Percentiles rank a stretch among this genome's conserved stretches.
Evolutionary conservation across 1,140 invertebrate genomes (phyloP).

Genomic region (Chymomyza costata): DNA sequence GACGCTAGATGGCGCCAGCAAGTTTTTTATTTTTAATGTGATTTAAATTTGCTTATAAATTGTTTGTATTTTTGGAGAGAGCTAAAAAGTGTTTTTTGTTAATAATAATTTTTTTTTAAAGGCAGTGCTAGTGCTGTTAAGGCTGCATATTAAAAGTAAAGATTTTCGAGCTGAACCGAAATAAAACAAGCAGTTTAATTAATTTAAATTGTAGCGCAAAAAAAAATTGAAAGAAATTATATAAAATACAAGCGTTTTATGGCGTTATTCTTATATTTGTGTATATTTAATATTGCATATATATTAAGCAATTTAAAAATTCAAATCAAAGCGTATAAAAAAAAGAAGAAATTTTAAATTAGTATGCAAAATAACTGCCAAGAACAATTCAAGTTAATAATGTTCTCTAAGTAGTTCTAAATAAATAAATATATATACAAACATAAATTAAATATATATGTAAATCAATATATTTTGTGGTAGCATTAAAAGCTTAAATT

Average conservation of each 20-base stretch:
- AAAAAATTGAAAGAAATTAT: constrained; percentile 56
- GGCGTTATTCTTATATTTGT: constrained; percentile 8
- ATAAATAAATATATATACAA: constrained; percentile 8
- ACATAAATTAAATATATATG: constrained; percentile 10
- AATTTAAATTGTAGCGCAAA: too few species aligned
- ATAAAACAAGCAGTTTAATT: neutral
- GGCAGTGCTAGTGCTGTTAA: neutral
- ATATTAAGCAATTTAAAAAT: constrained; percentile 13
- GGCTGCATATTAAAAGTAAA: neutral
- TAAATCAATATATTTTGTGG: constrained; percentile 16
- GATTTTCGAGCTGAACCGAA: constrained; percentile 2
- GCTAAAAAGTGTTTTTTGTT: neutral
- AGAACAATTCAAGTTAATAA: constrained; percentile 67
- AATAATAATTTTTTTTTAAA: too few species aligned
- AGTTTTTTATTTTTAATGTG: constrained; percentile 9
- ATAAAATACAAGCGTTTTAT: constrained; percentile 47
- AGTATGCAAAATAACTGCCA: constrained; percentile 67
- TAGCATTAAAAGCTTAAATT: neutral
- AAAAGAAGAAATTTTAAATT: constrained; percentile 38
- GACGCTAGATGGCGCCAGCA: constrained; percentile 19
- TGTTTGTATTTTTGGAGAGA: constrained; percentile 9
- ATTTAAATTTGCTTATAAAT: constrained; percentile 10
- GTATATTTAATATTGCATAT: constrained; percentile 5
- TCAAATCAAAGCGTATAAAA: constrained; percentile 15
- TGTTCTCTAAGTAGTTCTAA: constrained; percentile 62